Evolutionary conservation across 1,140 invertebrate species (phyloP), one percentile per base, ranked within the genome.

Genomic region (Aphelenchoides fujianensis): DNA sequence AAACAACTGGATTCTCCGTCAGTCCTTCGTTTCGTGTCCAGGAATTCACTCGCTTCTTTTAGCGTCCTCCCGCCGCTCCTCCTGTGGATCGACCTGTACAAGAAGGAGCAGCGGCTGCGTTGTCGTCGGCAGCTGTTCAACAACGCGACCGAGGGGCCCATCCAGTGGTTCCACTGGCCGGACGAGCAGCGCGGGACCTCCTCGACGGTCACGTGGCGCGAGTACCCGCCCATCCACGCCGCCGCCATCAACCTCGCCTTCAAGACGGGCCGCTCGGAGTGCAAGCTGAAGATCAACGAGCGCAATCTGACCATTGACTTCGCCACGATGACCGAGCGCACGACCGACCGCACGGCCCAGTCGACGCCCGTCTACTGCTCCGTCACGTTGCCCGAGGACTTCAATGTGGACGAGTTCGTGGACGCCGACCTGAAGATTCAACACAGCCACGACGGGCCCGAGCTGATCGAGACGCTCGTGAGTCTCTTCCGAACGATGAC

Each of bases 51-150:
- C 2, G 16, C 16, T 35, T 66, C 0, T 59, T 66, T 66, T 30
- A 66, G 63, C 37, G 12, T 66, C 12, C 31, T 66, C 9, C 36
- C 63, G 9, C 63, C 63, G 0, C 53, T 66, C 19, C n/a, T 66
- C 12, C 32, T 66, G 1, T 66, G 63, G 63, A 32, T 66, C 27
- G 63, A 66, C 12, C 32, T 66, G n/a, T 66, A 66, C 63, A 37
- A 66, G 31, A 66, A 66, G 63, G 63, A 66, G 53, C n/a, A 16
- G 12, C 12, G 36, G 12, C 1, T 66, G 27, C 12, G 16, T 12
- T 12, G 23, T 12, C 63, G 63, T 9, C 32, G 32, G 28, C 12
- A 66, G 32, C 1, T 66, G 16, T 66, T 66, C 63, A 64, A 66
- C 36, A 16, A 66, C 9, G 16, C 36, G 23, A 37, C 53, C 32